Base-by-base conservation (phyloP, 1,140 invertebrate species). In the Drosophila navojoa region DNA sequence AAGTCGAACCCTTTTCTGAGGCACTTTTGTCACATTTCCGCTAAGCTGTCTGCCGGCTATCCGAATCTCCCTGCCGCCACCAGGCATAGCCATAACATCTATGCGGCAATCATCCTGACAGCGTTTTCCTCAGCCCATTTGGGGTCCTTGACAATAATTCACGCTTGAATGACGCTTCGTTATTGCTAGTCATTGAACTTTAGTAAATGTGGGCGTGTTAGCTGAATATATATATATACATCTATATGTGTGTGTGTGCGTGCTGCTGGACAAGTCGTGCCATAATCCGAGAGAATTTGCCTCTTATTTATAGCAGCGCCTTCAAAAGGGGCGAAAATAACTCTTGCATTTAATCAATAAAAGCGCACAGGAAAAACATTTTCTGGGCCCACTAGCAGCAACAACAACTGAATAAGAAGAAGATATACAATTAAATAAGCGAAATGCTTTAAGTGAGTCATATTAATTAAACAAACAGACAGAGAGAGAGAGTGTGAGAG, bases 121-220 rank as follows among this genome's bases (percentile, higher is more conserved):
- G 10, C 15, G 15, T 45, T 50, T 50, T 29, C 2, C 49, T 52
- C 47, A 27, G 53, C 29, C 52, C 71, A 53, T 71, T 63, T 70
- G 29, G 50, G 66, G 54, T 61, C 62, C 75, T 73, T 67, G 61
- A 58, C 66, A 81, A 87, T 77, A 82, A 82, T 79, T 87, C 60
- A 87, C 82, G 82, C 79, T 68, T 82, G 76, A 87, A 69, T 89
- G 76, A 57, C 77, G 71, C 72, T 60, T 42, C 68, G 76, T 79
- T 79, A 78, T 73, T 79, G 71, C 68, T 89, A 87, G 82, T 87
- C 84, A 89, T 87, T 87, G 82, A 89, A 87, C 82, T 87, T 89
- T 59, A 79, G 79, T 58, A 76, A 79, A 71, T 71, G 72, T 78
- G 68, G 55, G 76, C 61, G 67, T 75, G 57, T n/a, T n/a, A n/a